Base-by-base conservation (phyloP, 2,113 vertebrate species). In the Corapipo altera region DNA sequence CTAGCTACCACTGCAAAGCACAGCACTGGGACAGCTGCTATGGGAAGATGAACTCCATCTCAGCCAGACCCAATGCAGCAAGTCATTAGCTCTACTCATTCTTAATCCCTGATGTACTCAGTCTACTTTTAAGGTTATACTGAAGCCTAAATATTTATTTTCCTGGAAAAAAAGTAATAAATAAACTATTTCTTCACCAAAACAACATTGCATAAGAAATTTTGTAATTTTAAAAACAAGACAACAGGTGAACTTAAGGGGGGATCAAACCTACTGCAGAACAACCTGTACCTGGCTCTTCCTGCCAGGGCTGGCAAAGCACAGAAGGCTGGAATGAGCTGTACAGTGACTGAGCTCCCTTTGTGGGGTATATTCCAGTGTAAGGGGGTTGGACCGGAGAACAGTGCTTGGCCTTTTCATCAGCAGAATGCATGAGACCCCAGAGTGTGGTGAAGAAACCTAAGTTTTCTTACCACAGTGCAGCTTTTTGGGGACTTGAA, bases 101-200 rank as follows among this genome's bases (percentile, higher is more conserved):
- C 71, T 19, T 87, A n/a, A 35, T 96, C 94, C 89, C 90, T 54
- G 71, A 65, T 83, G 73, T 48, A 62, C 65, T 61, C 89, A 96
- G 90, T 81, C 86, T 77, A 73, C 69, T 92, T 92, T 91, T 95
- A 91, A 93, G 73, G 76, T 89, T 93, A 71, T 39, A 37, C 37
- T 76, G 65, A 70, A 90, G 43, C 64, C 49, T 86, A 78, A 75
- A 73, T 88, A 88, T 78, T 17, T 52, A 70, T 91, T 88, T 93
- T 72, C 59, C 67, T 59, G 88, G 39, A 52, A 93, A 92, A 96
- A 94, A 79, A 23, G 75, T 61, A 46, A 86, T 92, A 93, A 97
- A 95, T 91, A 67, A 89, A 93, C 49, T 57, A 15, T 67, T 81
- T 79, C 41, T 74, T 66, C 44, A 87, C n/a, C 57, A 41, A 52